phyloP scores from a whole-genome alignment of 2,797 vertebrate species.

The Halcyon badia region DNA sequence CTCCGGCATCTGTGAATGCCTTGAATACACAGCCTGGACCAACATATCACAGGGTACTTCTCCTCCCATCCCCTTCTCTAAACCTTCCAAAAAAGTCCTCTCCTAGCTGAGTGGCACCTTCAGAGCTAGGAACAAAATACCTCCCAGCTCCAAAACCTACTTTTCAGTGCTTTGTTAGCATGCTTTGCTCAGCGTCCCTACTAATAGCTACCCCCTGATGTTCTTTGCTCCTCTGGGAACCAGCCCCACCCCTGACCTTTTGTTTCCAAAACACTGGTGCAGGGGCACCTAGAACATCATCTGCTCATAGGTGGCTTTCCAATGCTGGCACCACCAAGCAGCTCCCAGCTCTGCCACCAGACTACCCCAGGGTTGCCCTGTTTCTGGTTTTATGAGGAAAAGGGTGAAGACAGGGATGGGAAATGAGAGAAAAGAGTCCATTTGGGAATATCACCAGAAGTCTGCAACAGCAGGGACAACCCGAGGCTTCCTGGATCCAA shows the following conservation, averaged over 20 bases:
- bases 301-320: rapidly evolving
- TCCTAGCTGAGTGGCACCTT: background rate
- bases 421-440: background rate
- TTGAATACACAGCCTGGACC: background rate
- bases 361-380: rapidly evolving
- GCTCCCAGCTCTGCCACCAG: background rate
- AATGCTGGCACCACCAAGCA: background rate
- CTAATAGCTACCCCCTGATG: background rate
- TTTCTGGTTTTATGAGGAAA: background rate
- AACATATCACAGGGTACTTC: background rate
- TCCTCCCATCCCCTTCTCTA: background rate
- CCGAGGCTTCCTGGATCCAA: background rate
- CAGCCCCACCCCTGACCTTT: background rate
- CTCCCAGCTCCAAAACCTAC: constrained; percentile 13
- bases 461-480: rapidly evolving
- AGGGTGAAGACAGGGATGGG: background rate
- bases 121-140: constrained; percentile 1
- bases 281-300: background rate
- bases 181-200: constrained; percentile 10
- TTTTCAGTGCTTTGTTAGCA: background rate
- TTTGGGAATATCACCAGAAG: background rate
- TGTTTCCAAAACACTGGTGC: background rate
- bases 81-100: background rate
- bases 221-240: background rate
- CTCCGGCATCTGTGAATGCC: background rate